Evolutionary conservation across 30 jellyfish, hydroid and myxozoan species (phyloP), one percentile per base, ranked within the genome.

Genomic region (Cassiopea xamachana): DNA sequence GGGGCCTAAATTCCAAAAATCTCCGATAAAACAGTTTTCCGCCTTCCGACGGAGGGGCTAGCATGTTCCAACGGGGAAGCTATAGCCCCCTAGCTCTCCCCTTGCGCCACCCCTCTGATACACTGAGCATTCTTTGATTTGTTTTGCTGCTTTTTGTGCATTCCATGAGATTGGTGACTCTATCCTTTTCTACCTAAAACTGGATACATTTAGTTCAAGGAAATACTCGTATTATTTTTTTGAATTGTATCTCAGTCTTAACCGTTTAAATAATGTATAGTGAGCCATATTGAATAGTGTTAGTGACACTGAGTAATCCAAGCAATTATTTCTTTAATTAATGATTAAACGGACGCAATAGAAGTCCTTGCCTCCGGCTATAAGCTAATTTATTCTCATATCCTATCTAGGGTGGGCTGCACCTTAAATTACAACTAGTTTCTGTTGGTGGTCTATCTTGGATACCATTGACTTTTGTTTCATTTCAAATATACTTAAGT

Each of bases 381-480:
- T 5, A 3, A 62, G 14, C 27, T 62, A 27, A 13, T 62, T 62
- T 17, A 71, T 71, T 7, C 51, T 5, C 17, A 51, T 17, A 43
- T 71, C 51, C 80, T 19, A 71, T 71, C 19, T 71, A 2, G 80
- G 80, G 80, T 71, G 80, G 80, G 58, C 80, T 71, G 39, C 55
- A 71, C 16, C 80, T 62, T 62, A 27, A 62, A 62, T 62, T 4
- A 2, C 8, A 51, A 62, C 14, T 27, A 62, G 19, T 62, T 13
- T 62, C 74, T 62, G 74, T 62, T 4, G 74, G 74, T 62, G 74
- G 74, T 62, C 74, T 13, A 17, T 62, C 14, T 62, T 51, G 64
- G 64, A 9, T 51, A 9, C 64, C 64, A n/a, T n/a, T n/a, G n/a
- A n/a, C n/a, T n/a, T n/a, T n/a, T n/a, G n/a, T n/a, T n/a, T n/a